Evolutionary conservation across 1,140 invertebrate genomes (phyloP).

Genomic region (Papilio glaucus): DNA sequence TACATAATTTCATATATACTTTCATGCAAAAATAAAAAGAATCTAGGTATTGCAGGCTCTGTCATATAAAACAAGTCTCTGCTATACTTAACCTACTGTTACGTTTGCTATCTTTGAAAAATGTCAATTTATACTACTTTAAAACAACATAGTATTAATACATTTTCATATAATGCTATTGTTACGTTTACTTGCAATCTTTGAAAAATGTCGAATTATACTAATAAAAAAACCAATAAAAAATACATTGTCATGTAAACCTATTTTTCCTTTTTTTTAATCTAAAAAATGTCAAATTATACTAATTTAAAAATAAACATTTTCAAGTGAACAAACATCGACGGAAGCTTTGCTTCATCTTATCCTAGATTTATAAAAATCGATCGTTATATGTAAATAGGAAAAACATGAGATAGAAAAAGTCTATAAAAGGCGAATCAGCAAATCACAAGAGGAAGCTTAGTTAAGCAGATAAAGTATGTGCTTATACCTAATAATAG

Average conservation of each 20-base stretch:
- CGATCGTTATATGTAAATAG: constrained; percentile 52
- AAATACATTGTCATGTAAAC: constrained; percentile 13
- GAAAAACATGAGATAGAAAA: constrained; percentile 62
- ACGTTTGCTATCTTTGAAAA: too few species aligned
- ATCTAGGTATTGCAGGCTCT: not conserved
- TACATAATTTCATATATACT: not conserved
- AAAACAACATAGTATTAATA: too few species aligned
- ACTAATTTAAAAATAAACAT: constrained; percentile 11
- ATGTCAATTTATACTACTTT: too few species aligned
- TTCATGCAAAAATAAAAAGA: not conserved
- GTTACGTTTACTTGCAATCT: too few species aligned
- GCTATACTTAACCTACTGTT: too few species aligned
- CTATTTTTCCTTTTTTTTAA: not conserved
- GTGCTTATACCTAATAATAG: constrained; percentile 51
- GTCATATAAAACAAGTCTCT: too few species aligned
- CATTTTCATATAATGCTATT: too few species aligned
- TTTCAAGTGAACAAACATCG: constrained; percentile 43
- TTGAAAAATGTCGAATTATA: constrained; percentile 8
- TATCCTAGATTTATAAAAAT: constrained; percentile 66
- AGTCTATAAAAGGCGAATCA: constrained; percentile 69
- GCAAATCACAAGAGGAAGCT: constrained; percentile 79
- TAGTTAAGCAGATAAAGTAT: constrained; percentile 64
- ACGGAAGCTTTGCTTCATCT: constrained; percentile 73
- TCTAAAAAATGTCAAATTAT: constrained; percentile 18
- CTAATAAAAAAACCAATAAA: constrained; percentile 17